Conservation (phyloP, 1,140 invertebrate species). For the Thereuonema tuberculata region DNA sequence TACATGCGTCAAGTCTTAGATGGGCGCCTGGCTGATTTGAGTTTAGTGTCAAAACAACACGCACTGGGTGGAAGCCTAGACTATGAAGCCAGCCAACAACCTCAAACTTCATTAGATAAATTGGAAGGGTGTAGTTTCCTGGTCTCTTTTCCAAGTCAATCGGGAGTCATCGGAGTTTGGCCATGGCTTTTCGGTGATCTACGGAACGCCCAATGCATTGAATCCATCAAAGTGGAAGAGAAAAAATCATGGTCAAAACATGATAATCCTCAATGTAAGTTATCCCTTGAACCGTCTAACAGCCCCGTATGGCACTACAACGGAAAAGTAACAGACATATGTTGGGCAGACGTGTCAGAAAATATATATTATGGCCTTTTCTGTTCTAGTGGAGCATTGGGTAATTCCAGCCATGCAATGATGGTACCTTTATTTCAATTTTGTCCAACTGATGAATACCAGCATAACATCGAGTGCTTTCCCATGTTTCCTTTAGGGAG, state of each 20-base stretch:
- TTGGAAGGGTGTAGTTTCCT: background rate
- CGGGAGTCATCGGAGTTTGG: background rate
- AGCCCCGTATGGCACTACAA: background rate
- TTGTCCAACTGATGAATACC: background rate
- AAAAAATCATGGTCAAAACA: background rate
- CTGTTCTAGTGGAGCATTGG: background rate
- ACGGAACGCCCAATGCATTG: background rate
- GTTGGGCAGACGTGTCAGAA: background rate
- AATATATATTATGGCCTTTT: background rate
- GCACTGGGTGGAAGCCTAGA: background rate
- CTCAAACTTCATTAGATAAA: background rate
- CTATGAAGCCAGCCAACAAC: too few species aligned
- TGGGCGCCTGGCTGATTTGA: background rate
- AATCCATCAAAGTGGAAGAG: background rate
- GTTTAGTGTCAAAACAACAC: background rate
- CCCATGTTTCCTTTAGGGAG: background rate
- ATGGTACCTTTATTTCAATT: background rate
- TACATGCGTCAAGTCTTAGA: background rate
- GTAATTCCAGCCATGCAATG: background rate
- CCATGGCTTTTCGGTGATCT: background rate
- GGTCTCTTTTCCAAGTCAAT: background rate
- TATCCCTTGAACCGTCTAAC: background rate
- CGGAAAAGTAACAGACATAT: background rate
- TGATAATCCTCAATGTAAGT: background rate
- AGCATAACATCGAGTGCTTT: background rate